Evolutionary conservation across 2,113 vertebrate genomes (phyloP), one percentile per base, ranked within the genome.

Genomic region (Smithornis capensis): DNA sequence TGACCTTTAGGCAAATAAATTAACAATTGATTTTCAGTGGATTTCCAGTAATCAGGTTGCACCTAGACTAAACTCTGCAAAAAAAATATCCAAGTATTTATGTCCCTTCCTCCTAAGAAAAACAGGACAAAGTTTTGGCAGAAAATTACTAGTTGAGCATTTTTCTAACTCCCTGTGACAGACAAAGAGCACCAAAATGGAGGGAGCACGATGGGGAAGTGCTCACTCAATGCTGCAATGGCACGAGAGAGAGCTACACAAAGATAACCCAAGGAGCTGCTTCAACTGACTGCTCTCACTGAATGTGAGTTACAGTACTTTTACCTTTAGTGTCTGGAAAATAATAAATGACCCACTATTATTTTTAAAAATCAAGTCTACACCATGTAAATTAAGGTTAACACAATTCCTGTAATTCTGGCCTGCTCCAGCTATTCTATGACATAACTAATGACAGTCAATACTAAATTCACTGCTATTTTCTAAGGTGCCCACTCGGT

Each of bases 191-290:
- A 59, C 21, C 5, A 22, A 35, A 90, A 38, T 7, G 24, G n/a
- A 40, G 14, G 27, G 22, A 90, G 49, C 1, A 35, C 40, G 31
- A 65, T 1, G 1, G 29, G 16, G 21, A 11, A 65, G 23, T 2
- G 28, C 22, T 35, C 27, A 49, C 14, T 9, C 29, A 68, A 4
- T 0, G 0, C 44, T 52, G 62, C 2, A 4, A 9, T 10, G 27
- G 49, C 37, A 37, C 29, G 11, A 70, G 12, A 28, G 8, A 80
- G 14, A 47, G 33, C 35, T 40, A 8, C 0, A 0, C 56, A 59
- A 44, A 35, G 14, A 29, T 8, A 59, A 8, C 17, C 24, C 33
- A 28, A 1, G 0, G 5, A 76, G 31, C 59, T 25, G 42, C 68
- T 22, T 10, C 23, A 25, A 67, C 37, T 15, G 31, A 31, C 60